Evolutionary conservation across 1,140 invertebrate genomes (phyloP).

Genomic region (Trichonephila clavata): DNA sequence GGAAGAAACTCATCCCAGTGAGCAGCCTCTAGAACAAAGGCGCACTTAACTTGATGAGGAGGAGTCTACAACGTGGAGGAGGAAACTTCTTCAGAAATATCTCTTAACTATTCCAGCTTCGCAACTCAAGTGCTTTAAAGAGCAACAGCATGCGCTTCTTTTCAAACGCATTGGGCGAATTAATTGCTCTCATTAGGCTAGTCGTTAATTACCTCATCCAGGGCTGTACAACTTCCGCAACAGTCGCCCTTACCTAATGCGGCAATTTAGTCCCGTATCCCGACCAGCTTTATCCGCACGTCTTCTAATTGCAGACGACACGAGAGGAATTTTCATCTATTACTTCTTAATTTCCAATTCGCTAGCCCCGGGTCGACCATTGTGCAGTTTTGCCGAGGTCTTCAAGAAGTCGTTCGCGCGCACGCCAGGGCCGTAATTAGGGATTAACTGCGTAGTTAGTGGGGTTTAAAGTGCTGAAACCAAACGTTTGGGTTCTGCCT

Average conservation of each 20-base stretch:
- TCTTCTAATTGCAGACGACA: constrained; percentile 45
- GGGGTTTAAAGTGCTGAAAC: constrained; percentile 32
- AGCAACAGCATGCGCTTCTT: constrained; percentile 64
- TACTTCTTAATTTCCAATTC: constrained; percentile 72
- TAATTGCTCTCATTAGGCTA: constrained; percentile 72
- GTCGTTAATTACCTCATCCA: constrained; percentile 70
- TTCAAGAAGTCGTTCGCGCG: constrained; percentile 37
- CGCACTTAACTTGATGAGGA: constrained; percentile 71
- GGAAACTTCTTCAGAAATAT: constrained; percentile 26
- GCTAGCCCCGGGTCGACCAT: constrained; percentile 37
- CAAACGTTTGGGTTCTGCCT: neutral
- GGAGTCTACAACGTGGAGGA: neutral
- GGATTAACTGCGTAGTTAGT: constrained; percentile 30
- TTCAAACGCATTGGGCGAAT: constrained; percentile 66
- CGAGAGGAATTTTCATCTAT: constrained; percentile 64
- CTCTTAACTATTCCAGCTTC: constrained; percentile 57
- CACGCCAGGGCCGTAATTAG: neutral
- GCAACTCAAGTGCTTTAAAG: constrained; percentile 19
- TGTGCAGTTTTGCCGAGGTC: neutral
- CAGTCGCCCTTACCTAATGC: constrained; percentile 24
- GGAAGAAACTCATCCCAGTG: neutral
- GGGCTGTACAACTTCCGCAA: constrained; percentile 56
- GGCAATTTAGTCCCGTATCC: constrained; percentile 52
- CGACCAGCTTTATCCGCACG: constrained; percentile 19
- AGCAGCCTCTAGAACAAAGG: constrained; percentile 45